Conservation (phyloP, 2,113 vertebrate genomes). For the Dasyprocta punctata region DNA sequence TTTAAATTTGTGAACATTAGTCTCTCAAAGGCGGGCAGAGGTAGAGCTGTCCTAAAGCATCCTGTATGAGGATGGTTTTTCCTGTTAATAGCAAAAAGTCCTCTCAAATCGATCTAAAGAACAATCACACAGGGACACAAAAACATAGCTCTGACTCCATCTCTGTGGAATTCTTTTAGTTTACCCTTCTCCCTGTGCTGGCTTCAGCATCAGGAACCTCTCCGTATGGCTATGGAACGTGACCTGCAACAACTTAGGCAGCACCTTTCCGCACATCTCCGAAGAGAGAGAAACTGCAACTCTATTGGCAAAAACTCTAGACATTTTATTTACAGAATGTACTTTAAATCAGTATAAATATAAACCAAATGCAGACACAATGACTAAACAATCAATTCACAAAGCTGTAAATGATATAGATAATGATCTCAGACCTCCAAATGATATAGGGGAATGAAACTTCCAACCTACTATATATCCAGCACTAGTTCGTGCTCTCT, state of each 20-base stretch:
- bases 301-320: not conserved
- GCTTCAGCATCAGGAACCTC: not conserved
- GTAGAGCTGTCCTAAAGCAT: accelerated
- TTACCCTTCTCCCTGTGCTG: not conserved
- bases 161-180: not conserved
- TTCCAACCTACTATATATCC: too few species aligned
- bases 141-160: not conserved
- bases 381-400: not conserved
- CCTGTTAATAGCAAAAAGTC: not conserved
- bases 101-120: not conserved
- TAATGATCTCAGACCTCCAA: too few species aligned
- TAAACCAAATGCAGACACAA: not conserved
- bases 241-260: not conserved
- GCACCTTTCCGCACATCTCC: not conserved
- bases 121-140: not conserved
- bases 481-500: too few species aligned
- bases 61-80: not conserved
- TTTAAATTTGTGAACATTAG: not conserved
- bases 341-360: not conserved
- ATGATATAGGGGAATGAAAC: too few species aligned
- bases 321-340: not conserved
- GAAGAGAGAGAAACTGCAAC: not conserved
- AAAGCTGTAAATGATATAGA: not conserved
- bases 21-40: not conserved
- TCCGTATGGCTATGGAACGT: not conserved